Evolutionary conservation across 2,797 vertebrate genomes (phyloP), one percentile per base, ranked within the genome.

Genomic region (Sandelia bainsii): DNA sequence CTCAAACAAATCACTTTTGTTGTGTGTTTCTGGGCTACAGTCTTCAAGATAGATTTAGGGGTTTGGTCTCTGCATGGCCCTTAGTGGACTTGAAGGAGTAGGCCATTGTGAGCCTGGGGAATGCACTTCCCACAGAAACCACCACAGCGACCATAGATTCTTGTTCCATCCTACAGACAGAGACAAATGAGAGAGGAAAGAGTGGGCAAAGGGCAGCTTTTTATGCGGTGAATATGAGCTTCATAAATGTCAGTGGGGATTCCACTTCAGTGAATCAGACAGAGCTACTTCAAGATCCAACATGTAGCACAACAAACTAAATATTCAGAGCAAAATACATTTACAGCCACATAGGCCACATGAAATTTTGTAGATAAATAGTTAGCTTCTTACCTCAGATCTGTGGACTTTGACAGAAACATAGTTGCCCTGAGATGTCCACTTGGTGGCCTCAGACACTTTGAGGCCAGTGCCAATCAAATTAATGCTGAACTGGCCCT

Each of bases 401-500:
- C 94, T 95, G 89, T 96, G 97, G 71, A 99, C 95, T 87, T 96
- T 94, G 83, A 96, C 92, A 0, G 96, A 95, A 5, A 96, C 96
- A 16, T 98, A 98, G 90, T 95, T 97, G 67, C 98, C 98, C 90
- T 98, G 96, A 85, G 97, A 93, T 29, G 95, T 94, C 98, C 98
- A 99, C 80, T 94, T 97, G 5, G 95, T 94, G n/a, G 92, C 87
- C 80, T 90, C 94, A 59, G 97, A 91, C 57, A 99, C 94, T 92
- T 89, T 96, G 88, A 99, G 92, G 48, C 96, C 96, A 5, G 97
- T 99, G 50, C 96, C 97, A 46, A 93, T 90, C 87, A 99, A 93
- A 83, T 97, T 99, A 82, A 99, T 96, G 89, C 97, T 97, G 88
- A 99, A 99, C 85, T 97, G 97, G 37, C 98, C 98, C 98, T 99